Evolutionary conservation across 37 sponge, comb jelly and placozoan genomes (phyloP).

Genomic region (Ephydatia muelleri): DNA sequence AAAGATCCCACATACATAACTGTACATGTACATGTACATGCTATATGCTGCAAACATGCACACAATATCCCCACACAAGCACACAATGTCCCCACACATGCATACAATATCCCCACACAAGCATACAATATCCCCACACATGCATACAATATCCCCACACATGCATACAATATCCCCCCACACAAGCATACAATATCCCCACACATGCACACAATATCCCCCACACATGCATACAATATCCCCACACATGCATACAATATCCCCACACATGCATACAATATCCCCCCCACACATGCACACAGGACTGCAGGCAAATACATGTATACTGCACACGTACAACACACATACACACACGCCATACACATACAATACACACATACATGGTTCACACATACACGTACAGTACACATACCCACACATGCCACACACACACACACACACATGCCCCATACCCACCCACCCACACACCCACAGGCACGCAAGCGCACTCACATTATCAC

Average conservation of each 20-base stretch:
- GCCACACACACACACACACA: background rate
- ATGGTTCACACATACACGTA: background rate
- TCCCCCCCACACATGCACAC: background rate
- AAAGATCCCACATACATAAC: too few species aligned
- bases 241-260: too few species aligned
- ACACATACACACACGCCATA: background rate
- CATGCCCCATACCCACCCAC: too few species aligned
- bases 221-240: background rate
- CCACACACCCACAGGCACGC: background rate
- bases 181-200: background rate
- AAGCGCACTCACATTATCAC: conserved; percentile 19
- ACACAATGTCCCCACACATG: background rate
- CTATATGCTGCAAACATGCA: too few species aligned
- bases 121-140: conserved; percentile 11
- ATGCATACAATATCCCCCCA: background rate
- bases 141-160: background rate
- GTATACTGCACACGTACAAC: background rate
- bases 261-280: background rate
- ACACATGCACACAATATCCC: background rate
- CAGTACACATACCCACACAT: too few species aligned
- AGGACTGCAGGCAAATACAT: background rate
- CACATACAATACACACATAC: background rate
- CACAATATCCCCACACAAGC: background rate
- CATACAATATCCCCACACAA: background rate
- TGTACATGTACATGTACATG: too few species aligned